Evolutionary conservation across 2,113 vertebrate genomes (phyloP), one percentile per base, ranked within the genome.

Genomic region (Channa argus): DNA sequence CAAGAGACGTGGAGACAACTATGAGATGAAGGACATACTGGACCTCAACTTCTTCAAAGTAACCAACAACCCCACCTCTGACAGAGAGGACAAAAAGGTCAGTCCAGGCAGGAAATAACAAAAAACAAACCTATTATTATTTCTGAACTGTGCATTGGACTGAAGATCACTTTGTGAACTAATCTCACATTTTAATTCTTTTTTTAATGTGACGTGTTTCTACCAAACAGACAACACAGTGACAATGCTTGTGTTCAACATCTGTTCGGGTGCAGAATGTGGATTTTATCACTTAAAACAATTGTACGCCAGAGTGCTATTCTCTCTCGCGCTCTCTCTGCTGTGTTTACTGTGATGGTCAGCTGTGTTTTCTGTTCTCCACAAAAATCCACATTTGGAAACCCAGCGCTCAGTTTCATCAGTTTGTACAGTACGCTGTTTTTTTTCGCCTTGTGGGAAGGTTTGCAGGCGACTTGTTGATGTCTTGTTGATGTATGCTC

Each of bases 1-100:
- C 82, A 98, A 98, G 89, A 90, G 97, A 54, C 92, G 96, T 84
- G 97, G 97, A 8, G 96, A 98, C 90, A 97, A 96, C 92, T 98
- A 98, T 24, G 97, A 98, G 91, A 96, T 98, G 97, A 98, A 97
- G 91, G 96, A 98, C 79, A 93, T 98, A 37, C 96, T 98, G 55
- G 96, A 98, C 90, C 96, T 98, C 54, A 95, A 96, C 83, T 92
- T 92, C 87, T 98, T 96, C 90, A 98, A 96, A 90, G 95, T 98
- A 82, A 96, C 95, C 13, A 96, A 97, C 87, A 98, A 98, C 76
- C 96, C 97, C 24, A 96, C 94, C 11, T 95, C 96, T 6, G 96
- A 97, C 90, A 96, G 95, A 84, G 97, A 98, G 82, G 95, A 90
- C 45, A 98, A 96, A 88, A 98, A 98, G 97, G 97, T 97, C 79